Conservation (phyloP, 2,113 vertebrate genomes). For the Felis catus region F.catus_Fca126_mat1.0 CM031426.1:27103501-27104000, state of each 20-base stretch:
- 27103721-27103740: not conserved
- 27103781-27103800: too few relatives aligned
- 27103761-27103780: not conserved
- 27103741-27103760: accelerated
- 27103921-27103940: not conserved
- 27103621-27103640: not conserved
- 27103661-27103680: not conserved
- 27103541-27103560: not conserved
- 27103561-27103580: not conserved
- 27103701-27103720: not conserved
- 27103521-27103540: not conserved
- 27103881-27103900: not conserved
- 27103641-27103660: not conserved
- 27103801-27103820: not conserved
- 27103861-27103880: not conserved
- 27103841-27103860: not conserved
- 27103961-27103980: not conserved
- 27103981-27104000: not conserved
- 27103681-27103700: not conserved
- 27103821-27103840: not conserved
- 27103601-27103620: not conserved
- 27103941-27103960: not conserved
- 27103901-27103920: not conserved
- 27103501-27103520: not conserved
- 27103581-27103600: not conserved